Percentiles rank a stretch among this genome's conserved stretches.
These are phyloP conservation scores for Amblyopsis hoosieri DNA, from an alignment of 2,797 vertebrate genomes.

Conservation along the genomic window DNA sequence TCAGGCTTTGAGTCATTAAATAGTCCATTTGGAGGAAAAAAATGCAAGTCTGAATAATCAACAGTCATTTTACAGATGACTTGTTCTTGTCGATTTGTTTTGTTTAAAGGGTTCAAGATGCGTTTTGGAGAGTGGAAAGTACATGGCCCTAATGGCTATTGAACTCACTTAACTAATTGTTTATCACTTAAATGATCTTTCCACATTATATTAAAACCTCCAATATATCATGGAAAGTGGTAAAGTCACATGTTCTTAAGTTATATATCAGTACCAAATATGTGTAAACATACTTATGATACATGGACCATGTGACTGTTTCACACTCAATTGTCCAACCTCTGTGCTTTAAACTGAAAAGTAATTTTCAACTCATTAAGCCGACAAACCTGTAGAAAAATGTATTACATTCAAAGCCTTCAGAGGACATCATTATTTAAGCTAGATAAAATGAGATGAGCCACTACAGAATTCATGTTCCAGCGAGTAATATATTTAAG, in stretches of 20 bases:
- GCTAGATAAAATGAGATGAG: not conserved
- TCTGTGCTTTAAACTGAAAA: constrained; percentile 9
- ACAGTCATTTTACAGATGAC: not conserved
- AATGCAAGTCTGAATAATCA: constrained; percentile 5
- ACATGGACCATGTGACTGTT: constrained; percentile 5
- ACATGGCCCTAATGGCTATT: constrained; percentile 52
- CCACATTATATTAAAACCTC: constrained; percentile 46
- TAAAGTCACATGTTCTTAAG: constrained; percentile 13
- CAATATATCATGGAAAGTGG: constrained; percentile 38
- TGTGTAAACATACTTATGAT: not conserved
- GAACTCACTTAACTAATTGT: constrained; percentile 50
- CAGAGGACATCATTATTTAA: not conserved
- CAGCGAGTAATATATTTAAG: not conserved
- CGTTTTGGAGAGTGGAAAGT: constrained; percentile 54
- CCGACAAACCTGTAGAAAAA: not conserved
- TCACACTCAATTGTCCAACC: constrained; percentile 10
- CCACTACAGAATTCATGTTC: not conserved
- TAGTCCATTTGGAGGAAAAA: not conserved
- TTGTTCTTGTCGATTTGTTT: constrained; percentile 27
- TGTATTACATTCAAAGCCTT: too few species aligned
- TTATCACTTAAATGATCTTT: constrained; percentile 46
- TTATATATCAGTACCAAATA: constrained; percentile 9
- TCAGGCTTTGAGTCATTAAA: too few species aligned
- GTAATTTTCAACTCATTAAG: constrained; percentile 12
- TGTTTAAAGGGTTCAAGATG: constrained; percentile 35